phyloP scores from a whole-genome alignment of 1,140 invertebrate species.

The Cherax destructor region DNA sequence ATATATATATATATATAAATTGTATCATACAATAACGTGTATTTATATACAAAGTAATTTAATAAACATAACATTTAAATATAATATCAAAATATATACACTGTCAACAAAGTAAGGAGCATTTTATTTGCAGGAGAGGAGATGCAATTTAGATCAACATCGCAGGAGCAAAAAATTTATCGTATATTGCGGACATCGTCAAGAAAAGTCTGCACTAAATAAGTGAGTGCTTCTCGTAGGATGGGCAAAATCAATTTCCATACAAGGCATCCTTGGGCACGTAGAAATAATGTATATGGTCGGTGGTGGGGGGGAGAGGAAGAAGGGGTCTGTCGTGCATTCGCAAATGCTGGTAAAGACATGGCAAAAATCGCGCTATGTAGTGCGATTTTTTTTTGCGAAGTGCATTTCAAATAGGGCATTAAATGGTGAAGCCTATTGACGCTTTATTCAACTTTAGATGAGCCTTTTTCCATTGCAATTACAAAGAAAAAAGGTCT shows the following conservation, averaged over 20 bases:
- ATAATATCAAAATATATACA: not conserved
- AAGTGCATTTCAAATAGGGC: no score
- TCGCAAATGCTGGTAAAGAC: no score
- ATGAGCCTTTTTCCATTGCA: no score
- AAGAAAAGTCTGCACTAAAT: not conserved
- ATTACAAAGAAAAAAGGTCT: no score
- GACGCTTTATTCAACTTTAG: no score
- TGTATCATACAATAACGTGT: not conserved
- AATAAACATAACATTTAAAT: not conserved
- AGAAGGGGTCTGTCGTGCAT: no score
- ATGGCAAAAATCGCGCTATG: no score
- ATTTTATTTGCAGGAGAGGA: not conserved
- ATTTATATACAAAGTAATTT: not conserved
- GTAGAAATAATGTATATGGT: not conserved
- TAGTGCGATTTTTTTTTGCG: no score
- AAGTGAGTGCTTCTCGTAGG: not conserved
- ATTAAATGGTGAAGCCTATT: no score
- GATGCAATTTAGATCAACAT: constrained; percentile 14
- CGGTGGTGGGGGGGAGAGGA: no score
- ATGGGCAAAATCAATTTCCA: not conserved
- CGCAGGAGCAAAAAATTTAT: not conserved
- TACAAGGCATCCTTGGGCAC: not conserved
- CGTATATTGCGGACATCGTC: not conserved
- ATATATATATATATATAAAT: no score
- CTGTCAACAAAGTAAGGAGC: not conserved